Conservation (phyloP, 2,888 invertebrate species). For the Metacarcinus magister region DNA sequence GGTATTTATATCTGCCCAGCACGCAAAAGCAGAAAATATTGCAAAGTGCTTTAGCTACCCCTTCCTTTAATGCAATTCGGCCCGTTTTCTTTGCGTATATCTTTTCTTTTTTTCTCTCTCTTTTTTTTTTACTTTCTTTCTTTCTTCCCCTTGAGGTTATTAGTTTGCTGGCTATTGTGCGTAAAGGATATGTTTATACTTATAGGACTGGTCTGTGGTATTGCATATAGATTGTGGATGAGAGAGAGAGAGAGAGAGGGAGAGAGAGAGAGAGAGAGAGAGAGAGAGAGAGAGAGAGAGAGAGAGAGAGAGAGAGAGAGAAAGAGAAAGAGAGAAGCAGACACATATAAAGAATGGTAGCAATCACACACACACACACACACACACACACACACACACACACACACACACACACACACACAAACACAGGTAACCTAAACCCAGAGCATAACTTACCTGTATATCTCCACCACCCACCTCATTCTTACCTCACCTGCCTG, state of each 20-base stretch:
- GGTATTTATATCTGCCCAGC: neutral
- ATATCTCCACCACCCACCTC: neutral
- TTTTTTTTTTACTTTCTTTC: neutral
- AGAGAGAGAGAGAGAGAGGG: neutral
- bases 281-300: neutral
- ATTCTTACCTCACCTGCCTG: neutral
- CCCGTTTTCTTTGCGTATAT: neutral
- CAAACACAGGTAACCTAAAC: neutral
- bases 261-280: neutral
- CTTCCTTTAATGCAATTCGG: neutral
- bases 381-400: conserved; percentile 35
- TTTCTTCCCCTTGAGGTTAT: neutral
- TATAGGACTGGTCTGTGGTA: too few species aligned
- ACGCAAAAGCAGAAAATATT: neutral
- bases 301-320: neutral
- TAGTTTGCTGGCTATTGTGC: too few species aligned
- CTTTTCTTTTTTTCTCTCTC: neutral
- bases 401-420: conserved; percentile 48
- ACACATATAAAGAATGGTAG: neutral
- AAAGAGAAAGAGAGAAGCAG: neutral
- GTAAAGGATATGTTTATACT: too few species aligned
- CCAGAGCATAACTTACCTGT: neutral
- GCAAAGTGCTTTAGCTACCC: conserved; percentile 39
- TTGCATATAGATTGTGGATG: neutral
- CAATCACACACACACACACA: neutral